Evolutionary conservation across 2,113 vertebrate genomes (phyloP), one percentile per base, ranked within the genome.

Genomic region (Climacteris rufus): DNA sequence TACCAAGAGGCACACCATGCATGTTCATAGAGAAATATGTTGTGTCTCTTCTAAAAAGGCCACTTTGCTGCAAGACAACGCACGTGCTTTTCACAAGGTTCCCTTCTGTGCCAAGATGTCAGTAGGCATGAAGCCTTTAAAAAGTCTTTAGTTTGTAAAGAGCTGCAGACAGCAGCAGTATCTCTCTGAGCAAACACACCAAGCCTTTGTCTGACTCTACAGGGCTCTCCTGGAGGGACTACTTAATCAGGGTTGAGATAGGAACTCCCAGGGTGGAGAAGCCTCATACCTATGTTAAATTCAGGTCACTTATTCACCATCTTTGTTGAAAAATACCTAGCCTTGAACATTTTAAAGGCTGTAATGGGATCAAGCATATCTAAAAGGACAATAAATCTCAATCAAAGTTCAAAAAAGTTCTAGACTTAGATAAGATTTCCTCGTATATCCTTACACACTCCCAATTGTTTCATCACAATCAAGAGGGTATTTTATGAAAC

Each of bases 11-110:
- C n/a, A 86, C 72, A 69, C 4, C 24, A 10, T 4, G 16, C 19
- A 18, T 28, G 28, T 22, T 78, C 60, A 33, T 25, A 39, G 28
- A 74, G 52, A 86, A 90, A 18, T 7, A n/a, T 1, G 24, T 40
- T 4, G 0, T 4, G 17, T 31, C 24, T 50, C 52, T 40, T 3
- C 22, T 1, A 24, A 56, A 47, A 88, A n/a, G 17, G 68, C 3
- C 24, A 16, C 47, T 35, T 28, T 27, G 57, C 54, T 66, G 37
- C 56, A 78, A 59, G 54, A 28, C 27, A 61, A 25, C n/a, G 33
- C 49, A 15, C 3, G 1, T 16, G 64, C 25, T 69, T 72, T 65
- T 24, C 63, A 50, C 71, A 30, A 70, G 16, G 30, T 13, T 35
- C 86, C 40, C 52, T 75, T 22, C 72, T 50, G 37, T 13, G 70